Base-by-base conservation (phyloP, 2,888 invertebrate genomes). In the Folsomia candida region DNA sequence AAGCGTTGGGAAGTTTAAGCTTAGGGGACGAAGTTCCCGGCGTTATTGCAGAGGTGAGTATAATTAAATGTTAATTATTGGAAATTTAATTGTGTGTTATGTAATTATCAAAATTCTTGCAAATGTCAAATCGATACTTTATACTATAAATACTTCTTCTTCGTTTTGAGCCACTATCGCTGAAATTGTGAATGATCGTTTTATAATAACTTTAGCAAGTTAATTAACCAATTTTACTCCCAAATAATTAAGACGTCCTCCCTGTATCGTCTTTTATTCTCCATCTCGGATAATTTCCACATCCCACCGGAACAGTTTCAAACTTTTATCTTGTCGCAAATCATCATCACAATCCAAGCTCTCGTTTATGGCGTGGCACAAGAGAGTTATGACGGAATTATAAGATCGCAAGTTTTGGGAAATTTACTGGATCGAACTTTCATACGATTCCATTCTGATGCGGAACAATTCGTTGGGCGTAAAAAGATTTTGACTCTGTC, bases 1-100 rank as follows among this genome's bases (percentile, higher is more conserved):
- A 78, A 69, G 75, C 76, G 1, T 73, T 78, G 18, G 76, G 75
- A 14, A 73, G 72, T 24, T 72, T 74, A 22, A 76, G 72, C 4
- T 65, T 78, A 60, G 72, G 74, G 2, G 74, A 76, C 62, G 76
- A 76, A 62, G 62, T 71, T 64, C 73, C 75, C 28, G 71, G 69
- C 2, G 29, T 68, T 29, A 68, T 73, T 59, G 71, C 77, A 20
- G 75, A 78, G 76, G 78, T 77, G 68, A 70, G 20, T 66, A 57
- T 9, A 57, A 20, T 47, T 47, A 47, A 47, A 14, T 47, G 47
- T 47, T 47, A 14, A 47, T 47, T 47, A 14, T 47, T 18, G 47
- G 47, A 14, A 47, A 47, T 47, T 47, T 18, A 47, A 14, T 14
- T 11, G 47, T 47, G 47, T 47, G 47, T 47, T 47, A 14, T 47